A percentile compares a stretch with the other conserved stretches of the same genome.
These are phyloP conservation scores for Anticlea derivata DNA, from an alignment of 2,888 invertebrate genomes.

Conservation along the genomic window DNA sequence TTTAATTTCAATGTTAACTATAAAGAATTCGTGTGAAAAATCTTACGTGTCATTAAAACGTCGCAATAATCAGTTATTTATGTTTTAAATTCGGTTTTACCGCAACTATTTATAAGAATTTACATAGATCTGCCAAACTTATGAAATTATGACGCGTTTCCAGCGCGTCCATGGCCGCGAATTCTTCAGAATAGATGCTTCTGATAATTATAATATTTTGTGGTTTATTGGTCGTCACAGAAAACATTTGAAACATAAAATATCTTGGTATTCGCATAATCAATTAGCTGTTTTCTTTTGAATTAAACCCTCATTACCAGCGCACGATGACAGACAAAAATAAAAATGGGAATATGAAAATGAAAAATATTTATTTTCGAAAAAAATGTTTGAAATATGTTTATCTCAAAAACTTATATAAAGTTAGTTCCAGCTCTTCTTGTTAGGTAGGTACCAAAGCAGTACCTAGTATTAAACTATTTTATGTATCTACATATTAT, in stretches of 20 bases:
- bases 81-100: constrained; percentile 42
- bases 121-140: constrained; percentile 39
- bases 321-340: neutral
- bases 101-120: constrained; percentile 43
- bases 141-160: constrained; percentile 43
- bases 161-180: constrained; percentile 27
- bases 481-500: too few relatives aligned
- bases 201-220: constrained; percentile 38
- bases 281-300: constrained; percentile 7
- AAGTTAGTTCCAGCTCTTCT: too few relatives aligned
- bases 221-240: neutral
- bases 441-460: too few relatives aligned
- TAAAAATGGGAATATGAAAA: too few relatives aligned
- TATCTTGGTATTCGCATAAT: neutral
- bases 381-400: too few relatives aligned
- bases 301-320: too few relatives aligned
- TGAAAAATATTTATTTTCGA: too few relatives aligned
- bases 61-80: constrained; percentile 62
- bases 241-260: neutral
- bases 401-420: too few relatives aligned
- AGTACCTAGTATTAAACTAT: too few relatives aligned
- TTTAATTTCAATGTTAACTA: constrained; percentile 43
- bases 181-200: constrained; percentile 35
- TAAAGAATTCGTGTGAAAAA: constrained; percentile 43
- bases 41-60: constrained; percentile 50